phyloP scores from a whole-genome alignment of 1,140 invertebrate species.

The Pectinophora gossypiella region DNA sequence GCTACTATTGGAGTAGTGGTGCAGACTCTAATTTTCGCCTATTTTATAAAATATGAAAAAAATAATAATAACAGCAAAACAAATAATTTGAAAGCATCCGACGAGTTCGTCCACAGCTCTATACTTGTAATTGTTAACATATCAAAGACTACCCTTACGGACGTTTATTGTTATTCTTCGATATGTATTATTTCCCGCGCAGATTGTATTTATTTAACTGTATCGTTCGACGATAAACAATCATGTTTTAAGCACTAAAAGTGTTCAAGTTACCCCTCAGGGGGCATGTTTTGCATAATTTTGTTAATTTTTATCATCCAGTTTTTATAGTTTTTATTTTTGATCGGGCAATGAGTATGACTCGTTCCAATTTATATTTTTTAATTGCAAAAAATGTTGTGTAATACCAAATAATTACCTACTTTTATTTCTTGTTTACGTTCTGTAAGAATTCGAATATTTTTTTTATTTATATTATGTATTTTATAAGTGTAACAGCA shows the following conservation, averaged over 20 bases:
- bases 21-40: too few relatives aligned
- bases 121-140: slow-evolving; percentile 49
- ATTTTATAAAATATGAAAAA: too few relatives aligned
- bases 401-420: slow-evolving; percentile 67
- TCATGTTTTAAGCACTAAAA: slow-evolving; percentile 43
- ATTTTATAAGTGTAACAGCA: slow-evolving; percentile 43
- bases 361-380: slow-evolving; percentile 46
- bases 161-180: slow-evolving; percentile 31
- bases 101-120: not conserved
- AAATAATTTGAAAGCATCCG: too few relatives aligned
- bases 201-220: slow-evolving; percentile 28
- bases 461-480: slow-evolving; percentile 47
- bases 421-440: slow-evolving; percentile 57
- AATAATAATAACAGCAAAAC: too few relatives aligned
- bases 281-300: slow-evolving; percentile 52
- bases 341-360: slow-evolving; percentile 50
- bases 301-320: slow-evolving; percentile 53
- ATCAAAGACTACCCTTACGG: slow-evolving; percentile 53
- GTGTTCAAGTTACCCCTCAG: slow-evolving; percentile 48
- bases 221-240: slow-evolving; percentile 2
- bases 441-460: slow-evolving; percentile 62
- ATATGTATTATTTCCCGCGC: slow-evolving; percentile 28
- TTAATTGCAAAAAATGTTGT: slow-evolving; percentile 55
- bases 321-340: slow-evolving; percentile 31
- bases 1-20: too few relatives aligned